These are phyloP conservation scores for Spinibarbus caldwelli DNA, from an alignment of 2,797 vertebrate genomes.

Conservation along the genomic window DNA sequence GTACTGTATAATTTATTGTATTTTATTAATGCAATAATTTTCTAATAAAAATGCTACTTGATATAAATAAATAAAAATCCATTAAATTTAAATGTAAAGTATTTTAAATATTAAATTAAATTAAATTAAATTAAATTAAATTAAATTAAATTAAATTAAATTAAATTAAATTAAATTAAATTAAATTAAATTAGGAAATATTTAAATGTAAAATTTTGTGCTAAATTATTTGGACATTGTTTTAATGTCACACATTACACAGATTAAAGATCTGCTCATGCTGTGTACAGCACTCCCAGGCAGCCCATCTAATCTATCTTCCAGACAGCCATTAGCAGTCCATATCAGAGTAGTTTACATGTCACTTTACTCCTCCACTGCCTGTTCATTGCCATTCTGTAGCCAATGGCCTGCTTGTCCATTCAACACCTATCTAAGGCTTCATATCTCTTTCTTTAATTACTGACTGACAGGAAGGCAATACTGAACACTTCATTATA, in stretches of 20 bases:
- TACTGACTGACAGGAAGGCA: constrained; percentile 96
- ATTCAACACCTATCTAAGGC: constrained; percentile 75
- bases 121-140: neutral
- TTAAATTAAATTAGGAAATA: neutral
- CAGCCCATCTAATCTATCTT: constrained; percentile 70
- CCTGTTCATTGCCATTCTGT: constrained; percentile 73
- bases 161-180: neutral
- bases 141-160: neutral
- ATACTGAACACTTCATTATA: constrained; percentile 96
- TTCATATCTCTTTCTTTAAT: constrained; percentile 80
- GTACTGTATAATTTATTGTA: neutral
- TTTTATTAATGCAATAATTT: neutral
- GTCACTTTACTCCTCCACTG: constrained; percentile 74
- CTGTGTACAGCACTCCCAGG: constrained; percentile 56
- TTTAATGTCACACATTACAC: neutral
- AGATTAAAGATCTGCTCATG: constrained; percentile 42
- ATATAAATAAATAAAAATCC: neutral
- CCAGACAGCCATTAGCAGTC: constrained; percentile 74
- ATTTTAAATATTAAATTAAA: neutral
- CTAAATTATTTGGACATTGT: neutral
- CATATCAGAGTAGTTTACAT: constrained; percentile 79
- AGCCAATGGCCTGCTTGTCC: constrained; percentile 66
- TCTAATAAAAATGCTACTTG: neutral
- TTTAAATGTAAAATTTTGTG: neutral
- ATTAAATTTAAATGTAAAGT: neutral